Evolutionary conservation across 2,797 vertebrate species (phyloP), one percentile per base, ranked within the genome.

Genomic region (Hapalemur alaotrensis): DNA sequence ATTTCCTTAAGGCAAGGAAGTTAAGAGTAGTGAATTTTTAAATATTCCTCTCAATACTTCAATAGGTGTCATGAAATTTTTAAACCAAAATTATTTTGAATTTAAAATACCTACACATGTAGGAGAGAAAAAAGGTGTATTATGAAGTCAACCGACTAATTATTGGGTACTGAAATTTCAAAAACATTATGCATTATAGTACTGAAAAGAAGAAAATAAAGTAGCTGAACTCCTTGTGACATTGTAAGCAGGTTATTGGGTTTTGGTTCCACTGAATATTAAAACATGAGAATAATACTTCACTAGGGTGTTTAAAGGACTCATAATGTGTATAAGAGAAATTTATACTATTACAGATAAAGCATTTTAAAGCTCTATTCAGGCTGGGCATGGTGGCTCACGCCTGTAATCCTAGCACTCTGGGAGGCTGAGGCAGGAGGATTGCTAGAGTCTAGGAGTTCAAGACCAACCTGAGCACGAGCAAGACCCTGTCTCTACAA

Each of bases 51-150:
- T 97, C 15, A 46, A 0, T 85, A 91, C 81, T 91, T 96, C 93
- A 92, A 57, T 83, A 90, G 25, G 18, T 94, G 22, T 95, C 59
- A 82, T 75, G 4, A 97, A 91, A 52, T 52, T 95, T 96, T 95
- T 70, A 94, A 96, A 61, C n/a, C 57, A 65, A 93, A 97, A 88
- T 89, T 82, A 90, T 69, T 97, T 97, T 96, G 73, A 89, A 95
- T 92, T 92, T 93, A 92, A 98, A 95, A 85, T 97, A 76, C 50
- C 79, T 82, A 93, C 50, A 94, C 52, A 93, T 76, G 20, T 54
- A 96, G 86, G 79, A 83, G 63, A 73, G 72, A 69, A 81, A 91
- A 95, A 67, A 50, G 59, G 35, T 93, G 32, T 95, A 75, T 92
- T 91, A 50, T 83, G 25, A 97, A 90, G 67, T 88, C 75, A 97